Base-by-base conservation (phyloP, 92 coral and sea anemone genomes). In the Epizoanthus stellaris region DNA sequence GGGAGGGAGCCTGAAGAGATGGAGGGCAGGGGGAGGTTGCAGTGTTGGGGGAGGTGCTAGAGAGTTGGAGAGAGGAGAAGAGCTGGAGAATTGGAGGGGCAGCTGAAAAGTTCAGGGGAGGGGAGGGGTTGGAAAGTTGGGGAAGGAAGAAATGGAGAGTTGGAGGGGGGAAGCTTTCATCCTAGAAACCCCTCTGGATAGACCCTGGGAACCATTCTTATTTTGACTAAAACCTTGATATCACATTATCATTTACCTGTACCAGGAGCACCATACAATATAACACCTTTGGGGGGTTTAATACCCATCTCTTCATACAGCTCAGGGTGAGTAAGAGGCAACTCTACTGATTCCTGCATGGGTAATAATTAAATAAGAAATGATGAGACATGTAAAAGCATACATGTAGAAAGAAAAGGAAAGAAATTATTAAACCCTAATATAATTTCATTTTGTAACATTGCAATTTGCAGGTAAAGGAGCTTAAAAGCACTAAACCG, bases 221-320 rank as follows among this genome's bases (percentile, higher is more conserved):
- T 49, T 49, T 9, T 49, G 3, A 7, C 11, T 49, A 49, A 6
- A 47, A 6, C 10, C 13, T 52, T 7, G 10, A 52, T 52, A 52
- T 52, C 15, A 52, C 73, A 14, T 12, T 49, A 80, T 10, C 1
- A 8, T 45, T 15, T 25, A 85, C 98, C 98, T 76, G 98, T 96
- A 2, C 98, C 98, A 15, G 98, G 98, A 0, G 95, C 93, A 5
- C 98, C 98, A 56, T 96, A 96, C 2, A 96, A 77, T 66, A 96
- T 96, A 5, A 96, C 98, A 25, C 98, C 98, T 76, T 96, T 96
- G 7, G 98, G 98, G 43, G 98, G 98, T 82, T 95, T 95, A 81
- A 96, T 96, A 19, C 98, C 98, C 98, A 96, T 96, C 83, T 96
- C 98, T 76, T 96, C 98, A 75, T 96, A 96, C 80, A 96, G 76